phyloP scores from a whole-genome alignment of 2,797 vertebrate species.

The Monodelphis domestica region DNA sequence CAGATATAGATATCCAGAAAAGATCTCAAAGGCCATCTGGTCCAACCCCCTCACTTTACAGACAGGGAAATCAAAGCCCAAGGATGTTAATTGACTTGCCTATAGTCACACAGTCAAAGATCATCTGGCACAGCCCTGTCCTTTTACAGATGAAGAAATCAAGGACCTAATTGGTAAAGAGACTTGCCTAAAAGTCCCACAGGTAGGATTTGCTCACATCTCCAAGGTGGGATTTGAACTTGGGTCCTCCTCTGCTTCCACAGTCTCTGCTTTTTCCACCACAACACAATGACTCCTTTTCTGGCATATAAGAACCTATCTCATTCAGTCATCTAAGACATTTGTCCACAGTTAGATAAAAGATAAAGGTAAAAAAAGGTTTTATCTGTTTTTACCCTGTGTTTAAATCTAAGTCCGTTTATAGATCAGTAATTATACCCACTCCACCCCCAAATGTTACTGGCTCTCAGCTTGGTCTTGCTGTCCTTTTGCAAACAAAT shows the following conservation, averaged over 20 bases:
- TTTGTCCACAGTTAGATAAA: not conserved
- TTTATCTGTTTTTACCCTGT: not conserved
- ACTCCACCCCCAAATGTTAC: not conserved
- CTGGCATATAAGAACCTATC: not conserved
- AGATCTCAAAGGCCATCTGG: not conserved
- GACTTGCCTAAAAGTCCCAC: not conserved
- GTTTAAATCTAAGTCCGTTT: not conserved
- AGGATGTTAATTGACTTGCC: not conserved
- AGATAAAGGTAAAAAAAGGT: not conserved
- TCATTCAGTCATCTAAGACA: not conserved
- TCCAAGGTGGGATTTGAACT: not conserved
- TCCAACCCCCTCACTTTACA: not conserved
- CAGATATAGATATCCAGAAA: too few species aligned
- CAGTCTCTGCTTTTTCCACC: not conserved
- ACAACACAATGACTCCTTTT: not conserved
- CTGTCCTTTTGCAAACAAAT: slow-evolving; percentile 3
- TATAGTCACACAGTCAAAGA: not conserved
- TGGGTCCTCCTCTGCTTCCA: not conserved
- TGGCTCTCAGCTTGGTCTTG: not conserved
- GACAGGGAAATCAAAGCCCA: not conserved
- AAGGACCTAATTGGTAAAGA: not conserved
- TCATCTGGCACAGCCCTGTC: not conserved
- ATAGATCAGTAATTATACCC: not conserved
- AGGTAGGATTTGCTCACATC: not conserved
- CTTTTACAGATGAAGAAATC: not conserved